These are phyloP conservation scores for Psittacula cyanocephala DNA, from an alignment of 2,113 vertebrate species.

Conservation along the genomic window DNA sequence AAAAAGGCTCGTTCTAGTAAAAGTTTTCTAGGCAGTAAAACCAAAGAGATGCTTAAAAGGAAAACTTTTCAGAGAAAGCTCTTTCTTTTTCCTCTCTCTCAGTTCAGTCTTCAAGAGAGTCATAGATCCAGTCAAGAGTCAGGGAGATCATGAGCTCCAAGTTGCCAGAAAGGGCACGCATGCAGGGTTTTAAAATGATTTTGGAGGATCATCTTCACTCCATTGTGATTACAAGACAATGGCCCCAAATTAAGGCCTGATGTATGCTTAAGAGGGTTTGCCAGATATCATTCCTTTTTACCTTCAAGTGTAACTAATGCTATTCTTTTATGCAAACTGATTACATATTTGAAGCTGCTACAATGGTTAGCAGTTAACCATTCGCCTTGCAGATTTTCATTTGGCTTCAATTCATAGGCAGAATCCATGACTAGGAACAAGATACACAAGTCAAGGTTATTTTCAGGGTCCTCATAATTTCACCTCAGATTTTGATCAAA, in stretches of 20 bases:
- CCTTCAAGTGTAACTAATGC: neutral
- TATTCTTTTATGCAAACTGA: neutral
- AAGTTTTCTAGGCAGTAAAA: neutral
- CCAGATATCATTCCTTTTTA: neutral
- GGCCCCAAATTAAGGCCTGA: slow-evolving; percentile 17
- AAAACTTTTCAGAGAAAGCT: neutral
- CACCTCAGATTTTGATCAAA: slow-evolving; percentile 33
- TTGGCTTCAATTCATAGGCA: slow-evolving; percentile 38
- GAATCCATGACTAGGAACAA: neutral
- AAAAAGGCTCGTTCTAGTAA: neutral
- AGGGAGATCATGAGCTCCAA: neutral
- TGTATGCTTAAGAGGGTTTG: neutral
- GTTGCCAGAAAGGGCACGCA: rapidly evolving
- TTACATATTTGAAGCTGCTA: slow-evolving; percentile 29
- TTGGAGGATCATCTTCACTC: neutral
- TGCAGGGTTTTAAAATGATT: neutral
- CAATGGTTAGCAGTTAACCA: slow-evolving; percentile 12
- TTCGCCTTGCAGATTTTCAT: slow-evolving; percentile 8
- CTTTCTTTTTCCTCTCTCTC: neutral
- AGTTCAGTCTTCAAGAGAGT: neutral
- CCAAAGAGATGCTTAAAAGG: neutral
- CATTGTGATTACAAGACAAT: slow-evolving; percentile 54
- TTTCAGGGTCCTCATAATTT: slow-evolving; percentile 34
- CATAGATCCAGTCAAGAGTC: neutral
- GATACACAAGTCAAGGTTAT: slow-evolving; percentile 10